Evolutionary conservation across 1,140 invertebrate species (phyloP).

Genomic region (Melipona quadrifasciata): DNA sequence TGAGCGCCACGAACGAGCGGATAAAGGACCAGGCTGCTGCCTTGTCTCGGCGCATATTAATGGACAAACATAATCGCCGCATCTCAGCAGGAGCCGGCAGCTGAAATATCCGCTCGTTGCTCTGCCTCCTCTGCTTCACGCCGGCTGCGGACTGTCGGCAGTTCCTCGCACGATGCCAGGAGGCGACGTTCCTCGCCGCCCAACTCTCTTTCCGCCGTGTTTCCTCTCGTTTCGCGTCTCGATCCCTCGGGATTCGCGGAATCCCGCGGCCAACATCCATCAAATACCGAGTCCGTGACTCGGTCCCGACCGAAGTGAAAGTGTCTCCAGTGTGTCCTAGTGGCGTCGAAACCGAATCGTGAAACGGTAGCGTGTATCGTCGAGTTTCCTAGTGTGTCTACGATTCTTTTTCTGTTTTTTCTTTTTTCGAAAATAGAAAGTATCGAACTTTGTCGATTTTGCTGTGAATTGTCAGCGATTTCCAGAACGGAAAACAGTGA

Average conservation of each 20-base stretch:
- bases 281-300: background rate
- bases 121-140: conserved; percentile 51
- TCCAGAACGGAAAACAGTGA: too few relatives aligned
- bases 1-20: conserved; percentile 67
- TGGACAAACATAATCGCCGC: conserved; percentile 80
- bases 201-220: conserved; percentile 4
- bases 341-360: background rate
- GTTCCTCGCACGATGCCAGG: conserved; percentile 65
- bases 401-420: background rate
- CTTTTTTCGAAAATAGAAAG: too few relatives aligned
- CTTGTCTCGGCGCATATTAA: conserved; percentile 80
- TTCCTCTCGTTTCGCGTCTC: background rate
- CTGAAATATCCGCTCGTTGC: conserved; percentile 69
- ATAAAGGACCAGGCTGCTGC: conserved; percentile 74
- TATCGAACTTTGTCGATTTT: background rate
- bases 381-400: background rate
- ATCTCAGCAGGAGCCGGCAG: conserved; percentile 78
- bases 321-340: background rate
- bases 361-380: background rate
- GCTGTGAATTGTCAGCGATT: too few relatives aligned
- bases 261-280: background rate
- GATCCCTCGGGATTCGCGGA: background rate
- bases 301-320: background rate
- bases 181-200: conserved; percentile 61
- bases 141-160: conserved; percentile 51